A percentile compares a stretch with the other conserved stretches of the same genome.
Conservation (phyloP, 2,797 vertebrate genomes). For the Neosilurus hyrtlii region DNA sequence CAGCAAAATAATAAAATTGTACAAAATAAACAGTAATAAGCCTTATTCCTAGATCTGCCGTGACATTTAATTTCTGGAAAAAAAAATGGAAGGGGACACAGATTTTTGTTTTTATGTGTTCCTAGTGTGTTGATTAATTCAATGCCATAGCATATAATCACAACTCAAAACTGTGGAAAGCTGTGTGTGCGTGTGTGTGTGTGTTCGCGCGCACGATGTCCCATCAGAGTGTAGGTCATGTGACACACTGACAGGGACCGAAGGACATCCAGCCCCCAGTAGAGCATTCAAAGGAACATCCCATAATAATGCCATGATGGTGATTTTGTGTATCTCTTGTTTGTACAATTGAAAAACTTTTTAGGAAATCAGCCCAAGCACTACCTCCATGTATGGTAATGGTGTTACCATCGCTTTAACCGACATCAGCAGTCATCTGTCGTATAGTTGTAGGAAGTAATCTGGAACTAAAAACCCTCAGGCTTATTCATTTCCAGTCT, state of each 20-base stretch:
- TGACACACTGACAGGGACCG: no score
- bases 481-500: neutral
- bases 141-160: neutral
- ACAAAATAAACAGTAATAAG: neutral
- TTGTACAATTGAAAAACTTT: neutral
- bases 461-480: neutral
- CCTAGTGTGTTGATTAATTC: neutral
- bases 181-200: no score
- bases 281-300: no score
- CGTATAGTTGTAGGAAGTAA: neutral
- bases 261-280: no score
- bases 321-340: neutral
- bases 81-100: neutral
- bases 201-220: no score
- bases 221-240: no score
- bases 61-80: neutral
- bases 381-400: neutral
- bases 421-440: neutral
- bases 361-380: neutral
- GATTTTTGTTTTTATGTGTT: neutral
- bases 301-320: neutral
- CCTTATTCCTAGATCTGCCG: neutral
- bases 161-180: no score
- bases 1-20: neutral
- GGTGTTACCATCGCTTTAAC: neutral